Evolutionary conservation across 2,888 invertebrate species (phyloP).

Genomic region (Oegoconia quadripuncta): DNA sequence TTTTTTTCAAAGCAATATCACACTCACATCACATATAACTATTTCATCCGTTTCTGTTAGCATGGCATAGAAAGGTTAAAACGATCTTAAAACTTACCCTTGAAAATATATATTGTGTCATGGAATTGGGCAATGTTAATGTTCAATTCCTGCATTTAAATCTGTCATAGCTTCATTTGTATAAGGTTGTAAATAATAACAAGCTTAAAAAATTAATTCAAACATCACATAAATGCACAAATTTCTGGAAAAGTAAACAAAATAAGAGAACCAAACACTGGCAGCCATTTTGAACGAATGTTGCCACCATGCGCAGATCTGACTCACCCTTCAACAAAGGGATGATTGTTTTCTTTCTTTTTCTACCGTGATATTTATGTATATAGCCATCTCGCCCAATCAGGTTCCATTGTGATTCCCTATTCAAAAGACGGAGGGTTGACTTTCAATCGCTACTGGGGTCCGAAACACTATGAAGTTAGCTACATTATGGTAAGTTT

Average conservation of each 20-base stretch:
- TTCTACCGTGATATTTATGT: slow-evolving; percentile 22
- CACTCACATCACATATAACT: too few relatives aligned
- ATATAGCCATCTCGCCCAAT: slow-evolving; percentile 27
- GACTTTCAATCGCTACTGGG: slow-evolving; percentile 47
- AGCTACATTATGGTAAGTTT: slow-evolving; percentile 23
- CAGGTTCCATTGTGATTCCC: slow-evolving; percentile 49
- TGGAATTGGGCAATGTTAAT: too few relatives aligned
- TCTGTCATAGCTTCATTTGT: too few relatives aligned
- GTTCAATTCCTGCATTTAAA: too few relatives aligned
- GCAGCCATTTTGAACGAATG: slow-evolving; percentile 70
- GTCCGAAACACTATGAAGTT: slow-evolving; percentile 46
- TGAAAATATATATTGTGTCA: too few relatives aligned
- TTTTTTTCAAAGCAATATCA: too few relatives aligned
- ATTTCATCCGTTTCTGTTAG: too few relatives aligned
- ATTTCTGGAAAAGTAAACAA: slow-evolving; percentile 28
- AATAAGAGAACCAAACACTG: slow-evolving; percentile 44
- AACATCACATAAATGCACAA: neutral
- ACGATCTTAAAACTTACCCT: too few relatives aligned
- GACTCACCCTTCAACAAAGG: slow-evolving; percentile 48
- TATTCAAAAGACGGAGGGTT: slow-evolving; percentile 54
- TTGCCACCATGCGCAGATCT: slow-evolving; percentile 52
- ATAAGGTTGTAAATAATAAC: too few relatives aligned
- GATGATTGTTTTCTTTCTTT: slow-evolving; percentile 39
- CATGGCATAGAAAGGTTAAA: too few relatives aligned
- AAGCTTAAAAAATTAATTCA: too few relatives aligned